These are phyloP conservation scores for Drosophila suzukii DNA, from an alignment of 1,140 invertebrate genomes.

Conservation along the genomic window DNA sequence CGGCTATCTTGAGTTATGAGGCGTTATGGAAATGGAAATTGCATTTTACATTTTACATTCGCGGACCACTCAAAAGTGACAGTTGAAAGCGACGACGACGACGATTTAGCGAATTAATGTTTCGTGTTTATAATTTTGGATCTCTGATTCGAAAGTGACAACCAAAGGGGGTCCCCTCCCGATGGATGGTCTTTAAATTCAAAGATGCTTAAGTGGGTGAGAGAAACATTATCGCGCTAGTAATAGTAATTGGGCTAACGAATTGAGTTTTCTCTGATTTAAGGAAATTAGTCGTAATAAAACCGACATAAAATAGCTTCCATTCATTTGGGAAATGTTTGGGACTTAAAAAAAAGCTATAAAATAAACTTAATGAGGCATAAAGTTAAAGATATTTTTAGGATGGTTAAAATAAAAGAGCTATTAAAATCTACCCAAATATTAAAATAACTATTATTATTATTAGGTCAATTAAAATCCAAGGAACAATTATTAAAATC, in stretches of 20 bases:
- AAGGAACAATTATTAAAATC: too few species aligned
- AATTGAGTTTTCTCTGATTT: constrained; percentile 26
- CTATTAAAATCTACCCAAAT: too few species aligned
- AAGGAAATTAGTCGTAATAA: constrained; percentile 7
- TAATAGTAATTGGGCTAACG: constrained; percentile 25
- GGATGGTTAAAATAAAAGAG: not conserved
- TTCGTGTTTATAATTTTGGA: constrained; percentile 44
- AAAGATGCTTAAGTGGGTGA: constrained; percentile 43
- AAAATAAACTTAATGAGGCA: not conserved
- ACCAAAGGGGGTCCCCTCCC: constrained; percentile 7
- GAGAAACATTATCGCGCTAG: constrained; percentile 31
- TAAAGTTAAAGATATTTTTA: not conserved
- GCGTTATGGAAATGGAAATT: constrained; percentile 65
- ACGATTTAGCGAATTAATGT: constrained; percentile 53
- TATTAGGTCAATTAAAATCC: too few species aligned
- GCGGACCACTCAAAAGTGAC: constrained; percentile 33
- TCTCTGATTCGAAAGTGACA: constrained; percentile 47
- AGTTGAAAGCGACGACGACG: constrained; percentile 48
- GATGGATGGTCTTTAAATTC: constrained; percentile 28
- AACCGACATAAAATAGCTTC: constrained; percentile 7
- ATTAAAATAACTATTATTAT: too few species aligned
- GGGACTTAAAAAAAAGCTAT: not conserved
- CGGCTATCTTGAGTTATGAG: constrained; percentile 65
- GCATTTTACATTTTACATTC: constrained; percentile 49
- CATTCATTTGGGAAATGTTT: constrained; percentile 12